phyloP scores from a whole-genome alignment of 2,797 vertebrate species.

The Leuciscus waleckii region DNA sequence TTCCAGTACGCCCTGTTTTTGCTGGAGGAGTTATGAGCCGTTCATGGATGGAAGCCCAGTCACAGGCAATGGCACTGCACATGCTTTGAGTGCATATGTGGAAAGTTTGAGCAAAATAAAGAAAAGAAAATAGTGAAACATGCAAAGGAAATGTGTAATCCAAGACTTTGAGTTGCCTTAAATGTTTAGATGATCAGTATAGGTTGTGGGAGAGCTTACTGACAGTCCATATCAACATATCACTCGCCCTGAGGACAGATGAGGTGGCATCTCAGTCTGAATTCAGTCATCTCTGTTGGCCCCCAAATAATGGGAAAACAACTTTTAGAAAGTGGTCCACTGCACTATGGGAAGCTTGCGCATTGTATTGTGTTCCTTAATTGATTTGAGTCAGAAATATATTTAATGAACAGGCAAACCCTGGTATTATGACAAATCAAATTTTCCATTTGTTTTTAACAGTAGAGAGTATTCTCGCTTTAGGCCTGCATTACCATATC shows the following conservation, averaged over 20 bases:
- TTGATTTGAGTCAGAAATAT: slow-evolving; percentile 35
- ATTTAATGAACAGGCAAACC: slow-evolving; percentile 7
- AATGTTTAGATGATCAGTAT: slow-evolving; percentile 35
- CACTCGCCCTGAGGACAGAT: slow-evolving; percentile 6
- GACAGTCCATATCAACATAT: slow-evolving; percentile 18
- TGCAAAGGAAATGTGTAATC: slow-evolving; percentile 25
- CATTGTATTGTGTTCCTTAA: neutral
- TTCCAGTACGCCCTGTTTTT: slow-evolving; percentile 38
- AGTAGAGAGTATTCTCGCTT: slow-evolving; percentile 5
- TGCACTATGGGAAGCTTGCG: neutral
- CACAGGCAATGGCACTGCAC: slow-evolving; percentile 12
- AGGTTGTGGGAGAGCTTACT: slow-evolving; percentile 45
- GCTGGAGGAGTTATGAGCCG: slow-evolving; percentile 38
- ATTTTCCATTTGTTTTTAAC: neutral
- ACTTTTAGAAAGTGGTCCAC: neutral
- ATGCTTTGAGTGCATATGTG: neutral
- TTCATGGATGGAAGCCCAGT: slow-evolving; percentile 42
- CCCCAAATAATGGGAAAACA: neutral
- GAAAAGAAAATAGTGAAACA: neutral
- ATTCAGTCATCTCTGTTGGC: slow-evolving; percentile 6
- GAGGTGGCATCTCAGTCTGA: slow-evolving; percentile 2
- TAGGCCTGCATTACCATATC: slow-evolving; percentile 24
- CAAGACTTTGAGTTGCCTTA: slow-evolving; percentile 33
- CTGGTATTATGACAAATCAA: slow-evolving; percentile 24
- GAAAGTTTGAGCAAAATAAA: slow-evolving; percentile 43